Conservation (phyloP, 2,113 vertebrate species). For the Steatornis caripensis region DNA sequence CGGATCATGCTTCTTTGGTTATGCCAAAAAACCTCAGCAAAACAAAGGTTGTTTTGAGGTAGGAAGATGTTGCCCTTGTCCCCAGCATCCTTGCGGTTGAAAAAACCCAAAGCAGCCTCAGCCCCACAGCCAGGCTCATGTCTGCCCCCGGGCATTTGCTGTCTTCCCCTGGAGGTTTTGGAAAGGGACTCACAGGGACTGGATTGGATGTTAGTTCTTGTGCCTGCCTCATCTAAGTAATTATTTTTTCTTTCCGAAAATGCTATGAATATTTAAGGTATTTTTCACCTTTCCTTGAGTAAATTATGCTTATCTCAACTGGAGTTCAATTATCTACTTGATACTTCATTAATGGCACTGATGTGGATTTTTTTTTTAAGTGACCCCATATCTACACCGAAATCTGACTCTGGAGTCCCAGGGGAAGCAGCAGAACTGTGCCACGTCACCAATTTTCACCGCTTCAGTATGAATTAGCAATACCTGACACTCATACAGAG, state of each 20-base stretch:
- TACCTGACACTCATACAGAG: accelerated
- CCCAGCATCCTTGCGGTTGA: accelerated
- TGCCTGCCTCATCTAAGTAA: background rate
- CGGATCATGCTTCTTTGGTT: background rate
- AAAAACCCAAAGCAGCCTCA: background rate
- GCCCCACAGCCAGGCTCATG: background rate
- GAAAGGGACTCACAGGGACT: background rate
- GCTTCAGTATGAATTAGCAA: background rate
- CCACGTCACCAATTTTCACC: accelerated
- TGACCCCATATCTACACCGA: background rate
- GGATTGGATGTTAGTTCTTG: background rate
- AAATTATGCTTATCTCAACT: background rate
- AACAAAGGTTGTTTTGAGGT: background rate
- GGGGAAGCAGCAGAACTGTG: background rate
- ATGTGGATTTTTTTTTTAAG: background rate
- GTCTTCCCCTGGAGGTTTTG: background rate
- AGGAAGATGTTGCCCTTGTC: background rate
- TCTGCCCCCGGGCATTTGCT: background rate
- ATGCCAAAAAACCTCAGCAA: background rate
- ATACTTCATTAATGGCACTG: background rate
- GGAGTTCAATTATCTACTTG: background rate
- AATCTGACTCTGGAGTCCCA: background rate
- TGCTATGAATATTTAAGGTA: background rate
- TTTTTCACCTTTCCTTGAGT: background rate
- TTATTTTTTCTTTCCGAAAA: background rate